A percentile compares a stretch with the other conserved stretches of the same genome.
These are phyloP conservation scores for Columba livia DNA, from an alignment of 2,113 vertebrate species.

Conservation along the genomic window DNA sequence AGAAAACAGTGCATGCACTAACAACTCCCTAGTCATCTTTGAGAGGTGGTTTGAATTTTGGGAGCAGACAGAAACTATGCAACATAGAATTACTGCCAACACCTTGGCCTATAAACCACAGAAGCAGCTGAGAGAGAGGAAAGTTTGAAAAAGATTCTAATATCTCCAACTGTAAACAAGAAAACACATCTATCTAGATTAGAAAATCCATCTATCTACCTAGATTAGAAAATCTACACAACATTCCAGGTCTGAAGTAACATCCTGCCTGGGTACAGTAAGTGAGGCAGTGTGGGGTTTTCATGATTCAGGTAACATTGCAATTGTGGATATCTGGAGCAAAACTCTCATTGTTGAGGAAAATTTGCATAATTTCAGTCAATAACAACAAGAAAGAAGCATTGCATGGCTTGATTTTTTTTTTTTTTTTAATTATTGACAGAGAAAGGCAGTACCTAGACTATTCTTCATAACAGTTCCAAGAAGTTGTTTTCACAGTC, in stretches of 20 bases:
- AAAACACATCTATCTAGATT: background rate
- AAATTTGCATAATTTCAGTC: background rate
- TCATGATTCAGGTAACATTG: background rate
- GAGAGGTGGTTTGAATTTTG: background rate
- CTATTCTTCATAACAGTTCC: background rate
- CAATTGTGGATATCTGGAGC: background rate
- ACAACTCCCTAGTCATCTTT: background rate
- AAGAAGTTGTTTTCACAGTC: background rate
- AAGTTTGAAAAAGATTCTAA: background rate
- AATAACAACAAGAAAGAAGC: background rate
- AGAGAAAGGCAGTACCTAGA: background rate
- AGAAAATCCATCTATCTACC: too few relatives aligned
- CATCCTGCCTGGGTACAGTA: background rate
- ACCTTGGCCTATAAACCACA: background rate
- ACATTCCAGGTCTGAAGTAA: background rate
- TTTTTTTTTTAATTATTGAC: background rate
- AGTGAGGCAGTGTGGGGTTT: background rate
- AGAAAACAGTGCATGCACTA: background rate
- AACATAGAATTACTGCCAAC: rapidly evolving
- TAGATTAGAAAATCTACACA: background rate
- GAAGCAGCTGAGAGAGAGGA: background rate
- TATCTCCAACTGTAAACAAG: background rate
- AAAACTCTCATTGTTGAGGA: background rate
- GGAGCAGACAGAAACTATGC: background rate
- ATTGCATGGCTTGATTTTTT: background rate